Conservation (phyloP, 2,113 vertebrate species). For the Crypturellus undulatus region DNA sequence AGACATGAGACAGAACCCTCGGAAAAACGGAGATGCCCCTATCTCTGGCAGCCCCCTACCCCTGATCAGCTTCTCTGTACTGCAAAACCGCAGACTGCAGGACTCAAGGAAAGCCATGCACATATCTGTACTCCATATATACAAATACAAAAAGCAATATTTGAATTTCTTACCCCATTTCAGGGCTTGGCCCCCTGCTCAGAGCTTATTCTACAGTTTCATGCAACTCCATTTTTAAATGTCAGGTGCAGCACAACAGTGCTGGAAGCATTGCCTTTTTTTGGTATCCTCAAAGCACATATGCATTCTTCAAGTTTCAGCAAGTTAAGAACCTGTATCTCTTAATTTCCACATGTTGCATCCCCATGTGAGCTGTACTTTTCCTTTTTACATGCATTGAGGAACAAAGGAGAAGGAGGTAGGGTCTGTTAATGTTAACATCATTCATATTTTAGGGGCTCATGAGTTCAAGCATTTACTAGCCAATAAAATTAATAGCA, state of each 20-base stretch:
- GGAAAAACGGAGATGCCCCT: neutral
- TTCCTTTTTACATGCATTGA: neutral
- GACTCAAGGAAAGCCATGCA: neutral
- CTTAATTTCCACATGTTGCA: neutral
- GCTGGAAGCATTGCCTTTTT: neutral
- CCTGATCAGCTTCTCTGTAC: neutral
- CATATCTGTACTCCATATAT: neutral
- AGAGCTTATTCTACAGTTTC: neutral
- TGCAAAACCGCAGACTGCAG: fast-evolving
- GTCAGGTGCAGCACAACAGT: neutral
- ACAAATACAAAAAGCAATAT: fast-evolving
- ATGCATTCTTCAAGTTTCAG: neutral
- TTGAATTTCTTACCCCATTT: neutral
- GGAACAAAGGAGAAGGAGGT: neutral
- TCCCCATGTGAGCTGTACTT: neutral
- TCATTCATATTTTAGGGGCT: neutral
- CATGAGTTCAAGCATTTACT: neutral
- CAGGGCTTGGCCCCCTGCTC: neutral
- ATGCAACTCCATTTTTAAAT: neutral
- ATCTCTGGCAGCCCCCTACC: neutral
- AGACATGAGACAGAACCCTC: neutral
- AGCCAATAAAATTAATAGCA: neutral
- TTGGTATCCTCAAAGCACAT: neutral
- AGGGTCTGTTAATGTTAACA: neutral
- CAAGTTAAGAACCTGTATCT: neutral